Evolutionary conservation across 1,140 invertebrate species (phyloP).

Genomic region (Dendroctonus ponderosae): DNA sequence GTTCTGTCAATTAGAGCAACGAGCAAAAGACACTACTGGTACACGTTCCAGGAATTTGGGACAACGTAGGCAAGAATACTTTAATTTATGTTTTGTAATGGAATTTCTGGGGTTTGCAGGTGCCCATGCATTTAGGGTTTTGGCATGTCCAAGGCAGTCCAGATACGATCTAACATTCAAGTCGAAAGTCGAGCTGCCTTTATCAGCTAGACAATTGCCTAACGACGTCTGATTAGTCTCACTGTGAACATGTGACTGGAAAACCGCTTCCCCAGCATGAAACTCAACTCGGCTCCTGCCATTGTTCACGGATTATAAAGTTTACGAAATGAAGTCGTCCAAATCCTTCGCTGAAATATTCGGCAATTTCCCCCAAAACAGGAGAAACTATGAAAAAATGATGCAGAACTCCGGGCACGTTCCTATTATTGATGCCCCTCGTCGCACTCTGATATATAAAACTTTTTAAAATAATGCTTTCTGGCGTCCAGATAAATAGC

Average conservation of each 20-base stretch:
- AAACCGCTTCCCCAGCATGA: constrained; percentile 29
- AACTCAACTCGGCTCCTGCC: constrained; percentile 6
- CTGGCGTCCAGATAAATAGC: constrained; percentile 31
- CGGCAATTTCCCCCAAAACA: constrained; percentile 1
- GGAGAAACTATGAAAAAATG: constrained; percentile 25
- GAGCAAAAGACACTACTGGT: too few species aligned
- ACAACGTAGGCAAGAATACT: too few species aligned
- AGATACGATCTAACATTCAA: too few species aligned
- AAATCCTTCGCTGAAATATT: constrained; percentile 23
- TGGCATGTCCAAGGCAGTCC: too few species aligned
- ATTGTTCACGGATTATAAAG: constrained; percentile 32
- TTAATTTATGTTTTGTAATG: too few species aligned
- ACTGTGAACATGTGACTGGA: constrained; percentile 34
- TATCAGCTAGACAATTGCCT: constrained; percentile 47
- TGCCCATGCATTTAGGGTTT: too few species aligned
- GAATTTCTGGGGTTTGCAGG: too few species aligned
- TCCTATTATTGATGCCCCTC: constrained; percentile 31
- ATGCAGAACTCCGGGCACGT: constrained; percentile 30
- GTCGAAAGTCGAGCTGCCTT: constrained; percentile 38
- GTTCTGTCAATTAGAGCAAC: too few species aligned
- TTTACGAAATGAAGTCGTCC: constrained; percentile 22
- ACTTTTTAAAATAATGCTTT: constrained; percentile 35
- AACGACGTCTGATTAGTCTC: constrained; percentile 44
- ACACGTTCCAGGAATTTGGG: too few species aligned
- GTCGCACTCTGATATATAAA: constrained; percentile 33